Evolutionary conservation across 2,888 invertebrate species (phyloP).

Genomic region (Tyria jacobaeae): DNA sequence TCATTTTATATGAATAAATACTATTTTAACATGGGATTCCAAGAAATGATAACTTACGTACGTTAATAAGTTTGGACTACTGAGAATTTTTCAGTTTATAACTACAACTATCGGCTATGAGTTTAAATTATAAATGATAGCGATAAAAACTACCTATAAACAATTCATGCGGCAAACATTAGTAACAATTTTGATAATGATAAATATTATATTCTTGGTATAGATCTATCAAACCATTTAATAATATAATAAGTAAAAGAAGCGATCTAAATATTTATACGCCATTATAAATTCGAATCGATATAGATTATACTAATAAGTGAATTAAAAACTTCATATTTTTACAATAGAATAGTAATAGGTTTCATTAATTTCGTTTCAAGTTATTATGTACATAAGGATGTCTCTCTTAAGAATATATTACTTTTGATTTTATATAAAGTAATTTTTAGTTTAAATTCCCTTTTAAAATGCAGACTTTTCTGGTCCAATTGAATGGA

Average conservation of each 20-base stretch:
- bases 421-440: neutral
- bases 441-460: neutral
- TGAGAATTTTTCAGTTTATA: constrained; percentile 26
- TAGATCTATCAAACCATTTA: neutral
- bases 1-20: neutral
- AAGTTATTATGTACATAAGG: constrained; percentile 53
- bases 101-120: constrained; percentile 15
- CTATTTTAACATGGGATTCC: constrained; percentile 1
- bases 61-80: constrained; percentile 16
- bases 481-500: neutral
- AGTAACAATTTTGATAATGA: constrained; percentile 8
- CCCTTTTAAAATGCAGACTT: too few species aligned
- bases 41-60: too few species aligned
- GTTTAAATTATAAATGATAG: constrained; percentile 8
- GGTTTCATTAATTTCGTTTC: constrained; percentile 61
- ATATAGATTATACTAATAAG: constrained; percentile 36
- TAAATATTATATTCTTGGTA: constrained; percentile 4
- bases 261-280: constrained; percentile 24
- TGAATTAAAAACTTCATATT: constrained; percentile 37
- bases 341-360: constrained; percentile 59
- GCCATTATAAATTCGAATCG: constrained; percentile 34
- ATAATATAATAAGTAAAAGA: constrained; percentile 11
- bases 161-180: constrained; percentile 15
- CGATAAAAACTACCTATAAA: constrained; percentile 9
- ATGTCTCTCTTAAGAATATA: constrained; percentile 16